Percentiles rank a stretch among this genome's conserved stretches.
Evolutionary conservation across 1,140 invertebrate genomes (phyloP).

Genomic region (Cydia amplana): DNA sequence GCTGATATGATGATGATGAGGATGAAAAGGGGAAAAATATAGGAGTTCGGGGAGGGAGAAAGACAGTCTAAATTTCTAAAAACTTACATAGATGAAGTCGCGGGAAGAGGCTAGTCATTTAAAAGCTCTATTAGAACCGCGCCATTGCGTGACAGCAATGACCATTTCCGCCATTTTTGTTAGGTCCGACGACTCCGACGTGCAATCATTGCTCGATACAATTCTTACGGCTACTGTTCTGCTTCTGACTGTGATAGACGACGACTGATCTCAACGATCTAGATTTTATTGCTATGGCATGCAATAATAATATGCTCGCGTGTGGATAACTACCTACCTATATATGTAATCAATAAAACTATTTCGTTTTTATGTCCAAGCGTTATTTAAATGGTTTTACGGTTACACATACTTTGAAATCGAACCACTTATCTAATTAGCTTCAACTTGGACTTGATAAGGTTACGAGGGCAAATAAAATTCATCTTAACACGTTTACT

Average conservation of each 20-base stretch:
- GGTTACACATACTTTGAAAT: neutral
- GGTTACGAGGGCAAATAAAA: too few species aligned
- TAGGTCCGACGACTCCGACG: neutral
- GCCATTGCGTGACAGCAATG: slow-evolving; percentile 1
- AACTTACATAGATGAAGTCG: too few species aligned
- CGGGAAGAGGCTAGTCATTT: neutral
- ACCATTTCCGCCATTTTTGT: neutral
- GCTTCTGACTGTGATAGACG: neutral
- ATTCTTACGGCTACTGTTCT: neutral
- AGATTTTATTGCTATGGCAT: neutral
- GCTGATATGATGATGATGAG: too few species aligned
- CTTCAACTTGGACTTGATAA: neutral
- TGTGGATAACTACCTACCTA: neutral
- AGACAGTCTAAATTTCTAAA: too few species aligned
- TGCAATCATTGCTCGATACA: neutral
- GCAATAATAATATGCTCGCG: neutral
- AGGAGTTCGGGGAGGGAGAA: too few species aligned
- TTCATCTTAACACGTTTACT: too few species aligned
- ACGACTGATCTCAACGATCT: neutral
- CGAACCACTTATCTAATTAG: neutral
- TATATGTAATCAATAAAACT: neutral
- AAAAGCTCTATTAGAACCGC: neutral
- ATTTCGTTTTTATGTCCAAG: neutral
- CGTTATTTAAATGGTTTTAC: neutral
- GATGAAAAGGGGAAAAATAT: too few species aligned